phyloP scores from a whole-genome alignment of 2,888 invertebrate genomes.

The Melinaea marsaeus region DNA sequence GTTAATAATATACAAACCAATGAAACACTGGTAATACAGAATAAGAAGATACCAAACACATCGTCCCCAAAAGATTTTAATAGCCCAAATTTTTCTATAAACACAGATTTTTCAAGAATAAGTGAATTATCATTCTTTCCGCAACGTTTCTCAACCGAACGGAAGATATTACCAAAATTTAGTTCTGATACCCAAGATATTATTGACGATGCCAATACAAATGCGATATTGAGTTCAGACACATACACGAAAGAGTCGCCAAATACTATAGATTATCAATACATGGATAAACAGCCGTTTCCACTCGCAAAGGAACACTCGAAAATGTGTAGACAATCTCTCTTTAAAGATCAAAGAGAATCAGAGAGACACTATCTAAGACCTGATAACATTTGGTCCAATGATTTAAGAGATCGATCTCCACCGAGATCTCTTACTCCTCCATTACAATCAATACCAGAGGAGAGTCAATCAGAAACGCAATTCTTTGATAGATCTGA shows the following conservation, averaged over 20 bases:
- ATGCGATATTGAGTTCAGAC: constrained; percentile 61
- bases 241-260: constrained; percentile 76
- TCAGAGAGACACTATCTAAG: constrained; percentile 44
- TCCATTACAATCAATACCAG: constrained; percentile 69
- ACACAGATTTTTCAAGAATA: constrained; percentile 69
- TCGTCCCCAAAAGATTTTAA: constrained; percentile 69
- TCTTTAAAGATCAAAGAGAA: constrained; percentile 62
- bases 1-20: constrained; percentile 35
- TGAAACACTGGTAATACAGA: constrained; percentile 48
- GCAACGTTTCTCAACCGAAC: constrained; percentile 68
- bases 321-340: constrained; percentile 60
- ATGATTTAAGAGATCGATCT: constrained; percentile 53
- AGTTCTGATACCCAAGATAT: constrained; percentile 60
- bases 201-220: constrained; percentile 46
- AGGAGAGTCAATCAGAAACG: constrained; percentile 68
- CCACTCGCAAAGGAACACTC: constrained; percentile 48
- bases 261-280: constrained; percentile 48
- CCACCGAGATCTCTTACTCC: constrained; percentile 64
- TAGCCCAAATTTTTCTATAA: constrained; percentile 70
- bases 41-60: constrained; percentile 67
- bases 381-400: constrained; percentile 62
- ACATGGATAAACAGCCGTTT: constrained; percentile 44
- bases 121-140: constrained; percentile 69
- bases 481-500: constrained; percentile 53
- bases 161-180: constrained; percentile 55